Evolutionary conservation across 1,140 invertebrate species (phyloP), one percentile per base, ranked within the genome.

Genomic region (Venustaconcha ellipsiformis): DNA sequence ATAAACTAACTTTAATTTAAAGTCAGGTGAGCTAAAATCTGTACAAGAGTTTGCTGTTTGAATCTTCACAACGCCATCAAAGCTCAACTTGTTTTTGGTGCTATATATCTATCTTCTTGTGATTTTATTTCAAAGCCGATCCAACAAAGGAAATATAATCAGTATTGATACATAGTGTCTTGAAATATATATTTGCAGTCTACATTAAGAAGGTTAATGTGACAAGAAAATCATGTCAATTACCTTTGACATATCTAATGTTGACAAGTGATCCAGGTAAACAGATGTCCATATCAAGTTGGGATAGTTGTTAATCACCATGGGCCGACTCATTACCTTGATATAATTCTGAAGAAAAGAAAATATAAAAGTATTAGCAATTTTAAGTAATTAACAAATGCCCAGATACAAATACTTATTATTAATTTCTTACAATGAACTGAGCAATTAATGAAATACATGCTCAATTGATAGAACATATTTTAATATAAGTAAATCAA

Each of bases 281-380:
- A 88, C 80, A n/a, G 84, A 81, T 23, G 87, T 88, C 87, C 87
- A 89, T 14, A 88, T 83, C 15, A 76, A 76, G 23, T 88, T 83
- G 2, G 78, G 59, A 56, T 76, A 72, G 15, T 78, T 75, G 14
- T 80, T 60, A 56, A 87, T 82, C 1, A 86, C 88, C 80, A 88
- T 81, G 1, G 87, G 88, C 14, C 86, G 80, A 70, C 88, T 89
- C 72, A 89, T 69, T 55, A 89, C 87, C 69, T 86, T 83, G 67
- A 89, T 84, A 71, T 89, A 89, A 79, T 89, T 80, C 88, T 89
- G 79, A 23, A 82, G 77, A 65, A 67, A 2, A 70, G 26, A 55
- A 70, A 57, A 18, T 37, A 66, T 56, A 55, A 37, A 48, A 64
- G 14, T 48, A 12, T 67, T 48, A 58, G 26, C 15, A 63, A 48